Evolutionary conservation across 2,113 vertebrate genomes (phyloP).

Genomic region (Alces alces): DNA sequence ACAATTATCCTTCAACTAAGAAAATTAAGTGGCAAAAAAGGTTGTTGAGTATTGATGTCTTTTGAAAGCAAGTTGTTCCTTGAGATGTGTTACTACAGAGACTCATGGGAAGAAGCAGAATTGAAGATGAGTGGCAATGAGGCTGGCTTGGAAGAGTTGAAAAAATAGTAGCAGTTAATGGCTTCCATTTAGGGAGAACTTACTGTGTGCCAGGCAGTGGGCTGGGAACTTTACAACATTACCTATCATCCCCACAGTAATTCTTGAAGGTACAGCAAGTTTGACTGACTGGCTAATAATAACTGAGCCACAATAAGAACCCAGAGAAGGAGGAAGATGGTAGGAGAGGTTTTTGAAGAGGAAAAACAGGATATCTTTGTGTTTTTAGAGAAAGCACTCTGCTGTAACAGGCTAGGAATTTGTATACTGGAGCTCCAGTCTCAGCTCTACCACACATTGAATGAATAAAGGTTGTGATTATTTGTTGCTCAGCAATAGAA

Average conservation of each 20-base stretch:
- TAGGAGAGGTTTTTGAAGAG: background rate
- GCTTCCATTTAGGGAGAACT: background rate
- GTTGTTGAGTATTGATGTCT: background rate
- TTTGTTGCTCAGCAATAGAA: background rate
- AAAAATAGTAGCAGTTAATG: background rate
- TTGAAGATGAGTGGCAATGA: background rate
- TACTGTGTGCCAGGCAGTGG: background rate
- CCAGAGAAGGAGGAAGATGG: background rate
- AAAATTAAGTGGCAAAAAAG: background rate
- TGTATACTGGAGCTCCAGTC: background rate
- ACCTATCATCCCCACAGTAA: background rate
- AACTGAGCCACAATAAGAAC: background rate
- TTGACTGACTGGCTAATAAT: background rate
- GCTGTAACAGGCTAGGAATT: background rate
- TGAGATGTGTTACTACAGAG: background rate
- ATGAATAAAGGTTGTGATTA: background rate
- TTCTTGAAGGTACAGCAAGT: conserved; percentile 7
- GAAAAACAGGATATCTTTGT: background rate
- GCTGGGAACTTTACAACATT: background rate
- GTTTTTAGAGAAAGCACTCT: background rate
- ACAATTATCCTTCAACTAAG: background rate
- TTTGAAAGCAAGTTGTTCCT: conserved; percentile 15
- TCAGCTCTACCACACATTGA: background rate
- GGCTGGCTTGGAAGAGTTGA: background rate
- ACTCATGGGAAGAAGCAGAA: background rate